Evolutionary conservation across 1,140 invertebrate species (phyloP), one percentile per base, ranked within the genome.

Genomic region (Piezodorus guildinii): DNA sequence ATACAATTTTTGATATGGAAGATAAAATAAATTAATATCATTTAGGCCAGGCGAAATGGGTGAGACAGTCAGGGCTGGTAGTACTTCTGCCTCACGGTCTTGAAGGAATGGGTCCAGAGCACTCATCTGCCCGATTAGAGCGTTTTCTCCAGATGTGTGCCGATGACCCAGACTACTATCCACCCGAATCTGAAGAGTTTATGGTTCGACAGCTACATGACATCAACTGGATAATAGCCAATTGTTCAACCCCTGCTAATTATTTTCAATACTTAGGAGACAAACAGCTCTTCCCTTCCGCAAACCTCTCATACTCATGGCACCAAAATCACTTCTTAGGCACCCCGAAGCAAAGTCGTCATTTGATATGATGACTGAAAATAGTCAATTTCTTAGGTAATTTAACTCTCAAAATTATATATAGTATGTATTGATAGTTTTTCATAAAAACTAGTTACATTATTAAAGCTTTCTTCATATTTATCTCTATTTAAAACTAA

Each of bases 101-200:
- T 77, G 97, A 99, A 82, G 96, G 96, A 77, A 96, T 96, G 93
- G 96, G 96, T 43, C 97, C 96, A 9, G 97, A 99, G 78, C 96
- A 99, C 74, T 97, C 94, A 1, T 94, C 90, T 69, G 94, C 91
- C 66, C 84, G 95, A 65, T 78, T 96, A 9, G 96, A 99, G 78
- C 82, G 97, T 69, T 99, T 98, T 79, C 76, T 99, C 39, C 96
- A 99, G 78, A 90, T 98, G 87, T 94, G 88, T 65, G 87, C 92
- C 68, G 96, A 98, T 72, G 95, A 99, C 74, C 88, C 91, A 16
- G 94, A 98, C 74, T 89, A 93, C 73, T 91, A 95, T 79, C 94
- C 93, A 69, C 86, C 87, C 1, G 86, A 89, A 73, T 90, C 85
- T 71, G 86, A 90, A 69, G 90, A 96, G 71, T 97, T 96, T 76